Evolutionary conservation across 2,888 invertebrate genomes (phyloP), one percentile per base, ranked within the genome.

Genomic region (Clepsis dumicolana): DNA sequence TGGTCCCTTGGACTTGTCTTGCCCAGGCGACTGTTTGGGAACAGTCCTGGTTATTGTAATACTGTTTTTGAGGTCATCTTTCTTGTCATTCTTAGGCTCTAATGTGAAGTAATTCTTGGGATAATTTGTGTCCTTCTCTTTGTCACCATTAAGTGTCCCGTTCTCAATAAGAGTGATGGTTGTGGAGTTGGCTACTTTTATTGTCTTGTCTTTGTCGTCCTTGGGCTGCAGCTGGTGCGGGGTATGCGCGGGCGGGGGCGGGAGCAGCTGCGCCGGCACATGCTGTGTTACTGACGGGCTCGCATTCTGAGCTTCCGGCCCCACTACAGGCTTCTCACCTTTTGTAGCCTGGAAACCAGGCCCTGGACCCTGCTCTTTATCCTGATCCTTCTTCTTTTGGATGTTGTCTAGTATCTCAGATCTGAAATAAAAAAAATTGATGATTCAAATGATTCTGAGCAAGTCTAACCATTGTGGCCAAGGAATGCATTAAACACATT

Each of bases 381-480:
- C 90, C 70, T 89, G 89, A 24, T 93, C 93, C 72, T 92, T 93
- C 75, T 91, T 94, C 81, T 95, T 94, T 75, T 95, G 94, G 69
- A 94, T 86, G 78, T 88, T 95, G 80, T 95, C 95, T 91, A 94
- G 88, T 79, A 95, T 94, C 82, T 95, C 95, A 82, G 95, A 94
- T 93, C 95, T 95, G 90, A 7, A 94, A n/a, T n/a, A n/a, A 94
- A 72, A 54, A 72, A 60, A 16, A 38, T 21, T 16, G 14, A 50
- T 35, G 27, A 59, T 25, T 41, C 5, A 12, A 35, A 56, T 35
- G 14, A 3, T 38, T 14, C 5, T 32, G 32, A 32, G 32, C 8
- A 32, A 32, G 5, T 38, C n/a, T 38, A 4, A 14, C 5, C 38
- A 4, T 38, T 35, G 12, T n/a, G n/a, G n/a, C n/a, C n/a, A 1